phyloP scores from a whole-genome alignment of 2,113 vertebrate genomes.

The Mastomys natalensis region DNA sequence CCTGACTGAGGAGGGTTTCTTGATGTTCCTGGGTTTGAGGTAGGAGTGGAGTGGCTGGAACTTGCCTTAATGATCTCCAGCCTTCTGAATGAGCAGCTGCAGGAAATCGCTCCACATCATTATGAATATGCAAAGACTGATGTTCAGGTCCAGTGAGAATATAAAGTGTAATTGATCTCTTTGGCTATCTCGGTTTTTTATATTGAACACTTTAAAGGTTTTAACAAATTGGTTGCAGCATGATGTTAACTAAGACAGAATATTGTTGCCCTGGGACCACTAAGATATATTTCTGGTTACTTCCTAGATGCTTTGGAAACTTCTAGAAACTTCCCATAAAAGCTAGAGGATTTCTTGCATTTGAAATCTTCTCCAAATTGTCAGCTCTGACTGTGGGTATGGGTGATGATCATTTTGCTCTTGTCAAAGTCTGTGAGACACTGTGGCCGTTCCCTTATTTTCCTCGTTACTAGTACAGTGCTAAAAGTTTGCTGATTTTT shows the following conservation, averaged over 20 bases:
- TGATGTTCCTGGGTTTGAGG: conserved; percentile 77
- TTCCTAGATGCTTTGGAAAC: background rate
- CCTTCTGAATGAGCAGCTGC: conserved; percentile 87
- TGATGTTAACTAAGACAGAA: conserved; percentile 58
- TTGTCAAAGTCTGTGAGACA: background rate
- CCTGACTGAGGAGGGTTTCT: background rate
- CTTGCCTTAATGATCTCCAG: conserved; percentile 83
- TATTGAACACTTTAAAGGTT: conserved; percentile 65
- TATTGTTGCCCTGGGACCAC: background rate
- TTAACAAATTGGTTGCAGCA: conserved; percentile 62
- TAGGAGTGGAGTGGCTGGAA: conserved; percentile 84
- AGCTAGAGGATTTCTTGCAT: background rate
- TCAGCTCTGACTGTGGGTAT: background rate
- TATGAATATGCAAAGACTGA: conserved; percentile 84
- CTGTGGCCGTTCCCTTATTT: background rate
- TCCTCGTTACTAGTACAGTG: background rate
- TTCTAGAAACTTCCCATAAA: background rate
- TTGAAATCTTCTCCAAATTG: background rate
- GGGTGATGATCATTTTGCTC: background rate
- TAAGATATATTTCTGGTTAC: conserved; percentile 41
- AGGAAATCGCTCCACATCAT: conserved; percentile 76
- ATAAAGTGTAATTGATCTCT: conserved; percentile 86
- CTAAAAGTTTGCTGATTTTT: background rate
- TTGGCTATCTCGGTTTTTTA: conserved; percentile 72
- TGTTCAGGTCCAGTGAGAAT: conserved; percentile 84